A percentile compares a stretch with the other conserved stretches of the same genome.
These are phyloP conservation scores for Noctua janthe DNA, from an alignment of 2,888 invertebrate genomes.

Conservation along the genomic window DNA sequence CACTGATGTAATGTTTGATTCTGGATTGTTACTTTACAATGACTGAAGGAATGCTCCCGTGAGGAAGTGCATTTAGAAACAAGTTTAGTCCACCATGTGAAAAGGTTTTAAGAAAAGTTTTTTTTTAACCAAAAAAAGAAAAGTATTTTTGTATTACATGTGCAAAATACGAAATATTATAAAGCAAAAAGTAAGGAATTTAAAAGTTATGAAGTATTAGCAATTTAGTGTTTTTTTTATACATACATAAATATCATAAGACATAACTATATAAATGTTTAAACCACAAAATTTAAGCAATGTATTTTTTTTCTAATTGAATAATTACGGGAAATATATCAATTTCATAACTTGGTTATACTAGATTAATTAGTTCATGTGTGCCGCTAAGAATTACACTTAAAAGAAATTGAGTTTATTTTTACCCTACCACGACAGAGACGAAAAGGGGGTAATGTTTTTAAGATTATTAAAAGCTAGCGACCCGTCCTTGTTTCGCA, in stretches of 20 bases:
- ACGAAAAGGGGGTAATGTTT: neutral
- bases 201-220: constrained; percentile 16
- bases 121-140: neutral
- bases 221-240: neutral
- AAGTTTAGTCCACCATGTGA: neutral
- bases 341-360: neutral
- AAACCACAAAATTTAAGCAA: constrained; percentile 5
- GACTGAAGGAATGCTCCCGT: neutral
- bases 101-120: neutral
- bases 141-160: neutral
- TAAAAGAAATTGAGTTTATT: neutral
- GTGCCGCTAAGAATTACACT: constrained; percentile 32
- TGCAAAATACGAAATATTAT: constrained; percentile 10
- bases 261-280: neutral
- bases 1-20: neutral
- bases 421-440: neutral
- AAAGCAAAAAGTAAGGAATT: constrained; percentile 18
- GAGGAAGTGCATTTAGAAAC: neutral
- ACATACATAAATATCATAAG: neutral
- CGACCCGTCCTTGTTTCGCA: neutral
- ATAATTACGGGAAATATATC: neutral
- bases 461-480: neutral
- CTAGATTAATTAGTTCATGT: neutral
- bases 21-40: neutral
- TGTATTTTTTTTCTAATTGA: neutral